Evolutionary conservation across 1,140 invertebrate genomes (phyloP).

Genomic region (Mamestra configurata): DNA sequence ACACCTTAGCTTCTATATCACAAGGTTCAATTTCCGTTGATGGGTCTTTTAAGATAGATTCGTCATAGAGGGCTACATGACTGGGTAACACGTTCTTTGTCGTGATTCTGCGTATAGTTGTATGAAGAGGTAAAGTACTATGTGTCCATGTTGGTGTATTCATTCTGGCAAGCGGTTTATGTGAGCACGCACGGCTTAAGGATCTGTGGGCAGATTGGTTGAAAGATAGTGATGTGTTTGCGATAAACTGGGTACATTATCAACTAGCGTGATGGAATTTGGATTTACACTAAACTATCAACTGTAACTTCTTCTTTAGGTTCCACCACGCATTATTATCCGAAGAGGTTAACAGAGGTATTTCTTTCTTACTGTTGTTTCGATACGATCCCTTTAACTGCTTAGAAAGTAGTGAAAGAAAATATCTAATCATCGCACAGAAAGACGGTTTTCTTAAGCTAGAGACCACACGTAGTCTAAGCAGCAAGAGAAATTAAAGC

Average conservation of each 20-base stretch:
- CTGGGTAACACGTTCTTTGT: constrained; percentile 76
- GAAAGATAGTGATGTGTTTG: constrained; percentile 18
- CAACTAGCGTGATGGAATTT: too few species aligned
- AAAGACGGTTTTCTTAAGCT: too few species aligned
- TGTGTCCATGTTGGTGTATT: constrained; percentile 39
- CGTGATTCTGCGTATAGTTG: constrained; percentile 73
- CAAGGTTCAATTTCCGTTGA: constrained; percentile 62
- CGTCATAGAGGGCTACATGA: constrained; percentile 79
- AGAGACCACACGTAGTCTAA: neutral
- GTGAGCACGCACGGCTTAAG: constrained; percentile 24
- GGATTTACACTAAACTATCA: too few species aligned
- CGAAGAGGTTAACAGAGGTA: too few species aligned
- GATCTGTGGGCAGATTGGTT: constrained; percentile 20
- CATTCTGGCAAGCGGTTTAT: constrained; percentile 41
- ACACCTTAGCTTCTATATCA: constrained; percentile 53
- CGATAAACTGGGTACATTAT: constrained; percentile 15
- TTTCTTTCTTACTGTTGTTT: too few species aligned
- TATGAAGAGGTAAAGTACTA: constrained; percentile 48
- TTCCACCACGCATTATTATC: too few species aligned
- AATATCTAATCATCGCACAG: too few species aligned
- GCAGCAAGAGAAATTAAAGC: neutral
- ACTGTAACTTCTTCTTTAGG: too few species aligned
- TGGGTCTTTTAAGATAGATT: constrained; percentile 64
- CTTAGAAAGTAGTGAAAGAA: too few species aligned
- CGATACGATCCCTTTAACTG: too few species aligned